A percentile compares a stretch with the other conserved stretches of the same genome.
These are phyloP conservation scores for Ciconia nigra DNA, from an alignment of 2,797 vertebrate species.

Conservation along the genomic window DNA sequence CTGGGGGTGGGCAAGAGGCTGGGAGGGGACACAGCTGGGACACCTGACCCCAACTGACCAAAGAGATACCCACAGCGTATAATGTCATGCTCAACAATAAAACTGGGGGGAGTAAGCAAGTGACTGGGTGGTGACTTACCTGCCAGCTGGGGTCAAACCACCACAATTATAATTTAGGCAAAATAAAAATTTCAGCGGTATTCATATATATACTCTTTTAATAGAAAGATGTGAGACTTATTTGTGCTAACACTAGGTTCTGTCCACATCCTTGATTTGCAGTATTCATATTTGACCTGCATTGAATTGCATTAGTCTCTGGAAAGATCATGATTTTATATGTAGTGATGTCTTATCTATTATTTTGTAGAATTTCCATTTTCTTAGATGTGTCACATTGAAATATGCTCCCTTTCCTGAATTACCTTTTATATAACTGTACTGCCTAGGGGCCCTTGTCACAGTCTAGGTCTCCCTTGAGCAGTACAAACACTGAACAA, in stretches of 20 bases:
- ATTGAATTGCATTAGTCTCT: background rate
- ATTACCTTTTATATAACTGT: background rate
- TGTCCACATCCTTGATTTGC: background rate
- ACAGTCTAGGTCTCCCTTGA: background rate
- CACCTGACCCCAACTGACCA: background rate
- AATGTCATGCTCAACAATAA: background rate
- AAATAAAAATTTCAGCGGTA: background rate
- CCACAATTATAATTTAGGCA: background rate
- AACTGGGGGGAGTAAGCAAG: rapidly evolving
- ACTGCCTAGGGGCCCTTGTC: background rate
- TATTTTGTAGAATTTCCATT: background rate
- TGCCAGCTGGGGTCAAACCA: background rate
- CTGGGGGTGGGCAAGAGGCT: rapidly evolving
- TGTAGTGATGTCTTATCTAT: background rate
- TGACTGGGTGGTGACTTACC: rapidly evolving
- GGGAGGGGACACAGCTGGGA: background rate
- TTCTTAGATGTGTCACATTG: background rate
- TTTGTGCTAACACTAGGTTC: background rate
- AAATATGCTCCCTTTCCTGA: background rate
- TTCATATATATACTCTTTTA: rapidly evolving
- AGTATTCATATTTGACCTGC: background rate
- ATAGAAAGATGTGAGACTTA: background rate
- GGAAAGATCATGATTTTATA: background rate
- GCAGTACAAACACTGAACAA: background rate
- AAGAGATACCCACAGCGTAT: background rate